Evolutionary conservation across 2,113 vertebrate species (phyloP), one percentile per base, ranked within the genome.

Genomic region (Myiagra hebetior): DNA sequence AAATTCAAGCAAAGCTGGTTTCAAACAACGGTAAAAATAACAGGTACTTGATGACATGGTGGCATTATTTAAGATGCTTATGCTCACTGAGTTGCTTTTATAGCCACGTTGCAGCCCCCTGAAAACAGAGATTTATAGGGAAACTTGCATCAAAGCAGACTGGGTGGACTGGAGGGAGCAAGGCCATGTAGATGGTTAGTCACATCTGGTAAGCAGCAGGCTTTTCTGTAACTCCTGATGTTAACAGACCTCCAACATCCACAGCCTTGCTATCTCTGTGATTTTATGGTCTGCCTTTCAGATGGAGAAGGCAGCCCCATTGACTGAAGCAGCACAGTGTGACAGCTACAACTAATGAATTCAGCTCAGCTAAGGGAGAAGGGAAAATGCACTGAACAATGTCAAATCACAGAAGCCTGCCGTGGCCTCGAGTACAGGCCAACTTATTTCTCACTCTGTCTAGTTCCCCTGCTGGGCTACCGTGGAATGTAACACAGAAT

Each of bases 271-370:
- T 35, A 57, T 64, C 39, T 57, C 79, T 78, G 64, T 30, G 46
- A 91, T 96, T 96, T 96, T 83, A 94, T 46, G 81, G 50, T 56
- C 69, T 94, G 44, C 91, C 74, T 95, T 95, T 95, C 55, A 90
- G 75, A 84, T 65, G 87, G 57, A 86, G 77, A 92, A 94, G 92
- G 82, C 30, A 80, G 72, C 30, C 24, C 63, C 92, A 60, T 3
- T 77, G 87, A 96, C 15, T 92, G 92, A 97, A 94, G 76, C 72
- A 78, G 89, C 89, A 94, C 72, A 96, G 87, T 85, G 63, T 21
- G 94, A 93, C 86, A 87, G 67, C 69, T 26, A 35, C 44, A 91
- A 57, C 80, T 84, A 92, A 95, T 85, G 84, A 94, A 92, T 83
- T 76, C 87, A 86, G 24, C 67, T 70, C 73, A 72, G 75, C 86